Evolutionary conservation across 2,888 invertebrate genomes (phyloP).

Genomic region (Hypolimnas misippus): DNA sequence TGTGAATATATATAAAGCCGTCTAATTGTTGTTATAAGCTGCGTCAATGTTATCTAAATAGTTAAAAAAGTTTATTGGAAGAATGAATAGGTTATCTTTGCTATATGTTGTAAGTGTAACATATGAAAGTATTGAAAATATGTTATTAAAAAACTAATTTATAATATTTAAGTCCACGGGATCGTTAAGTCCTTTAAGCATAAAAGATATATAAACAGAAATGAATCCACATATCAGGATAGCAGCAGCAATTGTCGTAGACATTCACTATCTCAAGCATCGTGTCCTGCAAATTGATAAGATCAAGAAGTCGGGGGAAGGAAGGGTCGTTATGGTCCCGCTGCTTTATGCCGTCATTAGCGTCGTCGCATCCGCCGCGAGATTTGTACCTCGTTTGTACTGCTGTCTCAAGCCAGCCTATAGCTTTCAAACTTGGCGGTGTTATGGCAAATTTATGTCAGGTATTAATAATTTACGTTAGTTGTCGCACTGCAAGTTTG

Average conservation of each 20-base stretch:
- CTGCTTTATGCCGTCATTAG: slow-evolving; percentile 73
- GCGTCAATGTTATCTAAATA: no score
- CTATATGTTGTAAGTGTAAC: no score
- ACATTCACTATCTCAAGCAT: slow-evolving; percentile 53
- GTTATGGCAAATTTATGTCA: slow-evolving; percentile 84
- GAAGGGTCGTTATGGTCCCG: slow-evolving; percentile 63
- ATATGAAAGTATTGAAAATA: no score
- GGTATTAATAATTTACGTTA: slow-evolving; percentile 83
- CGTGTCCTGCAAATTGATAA: slow-evolving; percentile 68
- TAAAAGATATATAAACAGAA: background rate
- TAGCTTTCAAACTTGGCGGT: slow-evolving; percentile 66
- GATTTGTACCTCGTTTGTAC: slow-evolving; percentile 75
- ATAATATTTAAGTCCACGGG: no score
- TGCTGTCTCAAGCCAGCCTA: slow-evolving; percentile 64
- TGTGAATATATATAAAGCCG: no score
- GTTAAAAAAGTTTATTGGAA: no score
- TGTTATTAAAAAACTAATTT: no score
- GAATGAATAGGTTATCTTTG: no score
- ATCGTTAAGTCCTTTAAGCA: background rate
- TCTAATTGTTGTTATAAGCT: no score
- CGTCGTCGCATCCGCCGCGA: slow-evolving; percentile 63
- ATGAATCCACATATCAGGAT: slow-evolving; percentile 17
- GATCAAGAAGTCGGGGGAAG: slow-evolving; percentile 50
- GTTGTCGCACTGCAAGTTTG: slow-evolving; percentile 71
- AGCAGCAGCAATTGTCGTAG: slow-evolving; percentile 46